These are phyloP conservation scores for Danio kyathit DNA, from an alignment of 2,797 vertebrate species.

Conservation along the genomic window DNA sequence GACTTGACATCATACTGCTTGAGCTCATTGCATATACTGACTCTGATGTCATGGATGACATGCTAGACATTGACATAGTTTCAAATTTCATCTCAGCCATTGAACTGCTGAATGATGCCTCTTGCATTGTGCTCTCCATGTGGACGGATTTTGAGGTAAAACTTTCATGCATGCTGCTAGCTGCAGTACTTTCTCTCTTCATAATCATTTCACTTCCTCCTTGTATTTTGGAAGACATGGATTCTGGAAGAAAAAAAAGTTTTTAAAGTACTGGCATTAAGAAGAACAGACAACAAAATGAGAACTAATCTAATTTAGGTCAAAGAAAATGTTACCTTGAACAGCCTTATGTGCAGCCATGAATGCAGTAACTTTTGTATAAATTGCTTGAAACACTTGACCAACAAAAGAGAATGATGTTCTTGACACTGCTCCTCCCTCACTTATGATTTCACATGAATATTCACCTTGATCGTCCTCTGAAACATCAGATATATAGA, in stretches of 20 bases:
- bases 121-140: constrained; percentile 92
- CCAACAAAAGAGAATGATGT: constrained; percentile 91
- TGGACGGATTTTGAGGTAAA: constrained; percentile 89
- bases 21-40: constrained; percentile 91
- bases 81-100: constrained; percentile 96
- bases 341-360: constrained; percentile 81
- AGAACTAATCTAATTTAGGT: not conserved
- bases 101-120: constrained; percentile 92
- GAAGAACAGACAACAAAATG: constrained; percentile 6
- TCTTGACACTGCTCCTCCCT: constrained; percentile 87
- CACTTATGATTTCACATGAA: constrained; percentile 90
- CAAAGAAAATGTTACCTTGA: constrained; percentile 71
- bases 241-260: constrained; percentile 49
- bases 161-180: constrained; percentile 82
- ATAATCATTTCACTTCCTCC: constrained; percentile 85
- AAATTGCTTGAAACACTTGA: constrained; percentile 89
- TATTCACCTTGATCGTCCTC: constrained; percentile 95
- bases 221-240: constrained; percentile 71
- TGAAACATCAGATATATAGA: constrained; percentile 86
- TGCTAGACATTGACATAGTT: constrained; percentile 97
- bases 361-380: constrained; percentile 82
- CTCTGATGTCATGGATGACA: constrained; percentile 91
- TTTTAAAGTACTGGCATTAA: not conserved
- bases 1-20: constrained; percentile 90
- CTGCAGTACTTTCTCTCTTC: constrained; percentile 81